Base-by-base conservation (phyloP, 2,113 vertebrate genomes). In the Percopsis transmontana region DNA sequence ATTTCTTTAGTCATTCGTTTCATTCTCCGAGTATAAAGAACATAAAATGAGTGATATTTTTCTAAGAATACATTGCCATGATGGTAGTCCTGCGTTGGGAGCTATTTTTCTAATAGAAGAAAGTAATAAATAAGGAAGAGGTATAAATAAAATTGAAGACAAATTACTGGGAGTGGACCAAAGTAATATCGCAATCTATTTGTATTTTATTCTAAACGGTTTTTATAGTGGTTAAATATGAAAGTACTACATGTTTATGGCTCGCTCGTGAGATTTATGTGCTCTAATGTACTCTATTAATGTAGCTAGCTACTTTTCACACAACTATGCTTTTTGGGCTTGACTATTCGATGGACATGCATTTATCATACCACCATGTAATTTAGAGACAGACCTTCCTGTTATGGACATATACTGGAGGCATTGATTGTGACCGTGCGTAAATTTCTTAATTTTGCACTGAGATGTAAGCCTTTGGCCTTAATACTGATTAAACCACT, bases 21-120 rank as follows among this genome's bases (percentile, higher is more conserved):
- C 88, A 76, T 89, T 51, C 12, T n/a, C 19, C 5, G 23, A 53
- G 14, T 14, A 21, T 21, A 73, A 81, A 71, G 66, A 64, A 64
- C 57, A 74, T 52, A 64, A 79, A 33, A 66, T 63, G 66, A 79
- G 66, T 65, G 64, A 82, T 92, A 92, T 92, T 93, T 93, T 92
- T 92, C 63, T 91, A 92, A 88, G 82, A 74, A 88, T 69, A 76
- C 77, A 81, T 82, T 90, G 66, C 79, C 70, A 50, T 61, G 74
- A 41, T 66, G 53, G 74, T 80, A 70, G 72, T 83, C 82, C 75
- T 76, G 53, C 71, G 84, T 79, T 62, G 78, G 81, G 62, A 83
- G 87, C 87, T 90, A 92, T 91, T 93, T 92, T 93, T 92, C 81
- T 91, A 91, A 90, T 80, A 76, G 84, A 90, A 82, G 77, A 72